phyloP scores from a whole-genome alignment of 2,888 invertebrate genomes.

The Andrena marginata region DNA sequence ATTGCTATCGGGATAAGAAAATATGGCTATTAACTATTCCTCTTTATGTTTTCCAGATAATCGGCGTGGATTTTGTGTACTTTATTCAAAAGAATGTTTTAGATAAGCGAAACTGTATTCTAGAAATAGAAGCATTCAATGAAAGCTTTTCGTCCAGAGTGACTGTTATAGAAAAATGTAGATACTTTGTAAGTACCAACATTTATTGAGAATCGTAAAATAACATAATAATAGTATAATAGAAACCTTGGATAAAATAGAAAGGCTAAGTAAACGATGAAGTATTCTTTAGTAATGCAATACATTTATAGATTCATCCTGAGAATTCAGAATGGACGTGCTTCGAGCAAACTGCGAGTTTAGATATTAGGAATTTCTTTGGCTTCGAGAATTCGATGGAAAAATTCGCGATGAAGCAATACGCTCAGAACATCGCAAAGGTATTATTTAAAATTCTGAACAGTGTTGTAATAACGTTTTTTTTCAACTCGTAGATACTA shows the following conservation, averaged over 20 bases:
- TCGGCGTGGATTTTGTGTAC: slow-evolving; percentile 95
- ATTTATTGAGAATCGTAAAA: background rate
- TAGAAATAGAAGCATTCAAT: slow-evolving; percentile 96
- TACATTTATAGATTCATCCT: slow-evolving; percentile 91
- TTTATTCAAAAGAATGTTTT: slow-evolving; percentile 96
- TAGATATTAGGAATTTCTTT: slow-evolving; percentile 98
- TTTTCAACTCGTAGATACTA: background rate
- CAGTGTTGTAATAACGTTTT: background rate
- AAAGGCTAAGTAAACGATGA: background rate
- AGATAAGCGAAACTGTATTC: slow-evolving; percentile 91
- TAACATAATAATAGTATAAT: slow-evolving; percentile 17
- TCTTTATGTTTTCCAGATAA: slow-evolving; percentile 88
- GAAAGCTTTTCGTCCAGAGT: slow-evolving; percentile 95
- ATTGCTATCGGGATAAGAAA: background rate
- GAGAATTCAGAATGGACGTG: slow-evolving; percentile 98
- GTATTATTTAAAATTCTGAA: slow-evolving; percentile 76
- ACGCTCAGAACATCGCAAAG: slow-evolving; percentile 93
- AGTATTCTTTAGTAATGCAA: background rate
- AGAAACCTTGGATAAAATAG: slow-evolving; percentile 37
- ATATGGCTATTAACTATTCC: slow-evolving; percentile 1
- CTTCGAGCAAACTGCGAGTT: slow-evolving; percentile 96
- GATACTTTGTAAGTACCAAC: slow-evolving; percentile 91
- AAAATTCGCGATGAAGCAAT: slow-evolving; percentile 98
- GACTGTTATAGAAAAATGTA: slow-evolving; percentile 94
- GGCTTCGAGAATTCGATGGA: slow-evolving; percentile 97